These are phyloP conservation scores for Troides aeacus DNA, from an alignment of 2,888 invertebrate genomes.

Conservation along the genomic window DNA sequence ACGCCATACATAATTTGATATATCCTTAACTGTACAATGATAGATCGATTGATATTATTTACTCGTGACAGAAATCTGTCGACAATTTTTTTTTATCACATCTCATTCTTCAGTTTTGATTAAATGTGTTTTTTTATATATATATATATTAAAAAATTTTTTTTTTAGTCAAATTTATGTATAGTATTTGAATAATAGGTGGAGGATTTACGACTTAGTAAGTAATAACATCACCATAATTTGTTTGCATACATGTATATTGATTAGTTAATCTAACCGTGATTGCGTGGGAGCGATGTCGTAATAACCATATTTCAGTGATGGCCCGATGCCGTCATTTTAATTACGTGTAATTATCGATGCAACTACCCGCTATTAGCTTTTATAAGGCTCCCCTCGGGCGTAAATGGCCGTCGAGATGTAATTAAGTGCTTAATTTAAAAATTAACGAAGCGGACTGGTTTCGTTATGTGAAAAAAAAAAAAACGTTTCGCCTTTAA, in stretches of 20 bases:
- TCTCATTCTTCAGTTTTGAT: not conserved
- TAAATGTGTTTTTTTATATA: not conserved
- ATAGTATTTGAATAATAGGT: not conserved
- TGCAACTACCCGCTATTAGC: conserved; percentile 48
- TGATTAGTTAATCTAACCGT: conserved; percentile 20
- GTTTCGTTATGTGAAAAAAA: conserved; percentile 36
- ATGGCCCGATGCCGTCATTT: conserved; percentile 44
- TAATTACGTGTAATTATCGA: conserved; percentile 53
- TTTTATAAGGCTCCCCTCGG: conserved; percentile 47
- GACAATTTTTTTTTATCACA: conserved; percentile 4
- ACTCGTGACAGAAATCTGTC: conserved; percentile 1
- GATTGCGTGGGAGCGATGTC: conserved; percentile 32
- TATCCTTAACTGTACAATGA: conserved; percentile 10
- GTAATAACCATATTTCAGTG: conserved; percentile 32
- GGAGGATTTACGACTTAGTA: not conserved
- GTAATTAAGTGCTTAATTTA: conserved; percentile 61
- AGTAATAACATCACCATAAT: conserved; percentile 5
- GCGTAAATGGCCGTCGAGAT: conserved; percentile 47
- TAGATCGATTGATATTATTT: conserved; percentile 6
- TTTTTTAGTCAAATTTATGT: not conserved
- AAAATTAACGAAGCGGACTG: conserved; percentile 50
- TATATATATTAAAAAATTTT: not conserved
- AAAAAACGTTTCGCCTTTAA: conserved; percentile 34
- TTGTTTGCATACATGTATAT: conserved; percentile 11
- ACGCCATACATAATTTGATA: conserved; percentile 2